Conservation (phyloP, 2,888 invertebrate species). For the Protonemura montana region DNA sequence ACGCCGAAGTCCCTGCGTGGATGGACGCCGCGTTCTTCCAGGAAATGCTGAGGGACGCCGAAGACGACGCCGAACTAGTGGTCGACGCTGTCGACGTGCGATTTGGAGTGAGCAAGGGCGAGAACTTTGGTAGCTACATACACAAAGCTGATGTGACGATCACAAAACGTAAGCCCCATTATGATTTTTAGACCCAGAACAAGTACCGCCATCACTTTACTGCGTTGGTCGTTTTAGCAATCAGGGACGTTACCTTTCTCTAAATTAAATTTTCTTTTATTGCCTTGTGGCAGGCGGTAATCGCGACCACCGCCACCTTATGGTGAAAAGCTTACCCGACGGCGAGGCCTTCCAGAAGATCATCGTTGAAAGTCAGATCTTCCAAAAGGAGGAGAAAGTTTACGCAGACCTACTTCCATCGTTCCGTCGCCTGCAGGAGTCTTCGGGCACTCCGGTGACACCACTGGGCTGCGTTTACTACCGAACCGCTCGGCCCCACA, state of each 20-base stretch:
- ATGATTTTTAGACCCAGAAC: neutral
- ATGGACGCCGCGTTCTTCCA: constrained; percentile 33
- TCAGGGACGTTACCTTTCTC: neutral
- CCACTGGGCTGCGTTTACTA: neutral
- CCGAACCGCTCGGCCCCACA: constrained; percentile 15
- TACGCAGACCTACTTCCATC: constrained; percentile 41
- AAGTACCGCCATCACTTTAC: neutral
- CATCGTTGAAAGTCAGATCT: constrained; percentile 34
- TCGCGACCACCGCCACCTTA: neutral
- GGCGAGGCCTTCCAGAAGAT: constrained; percentile 33
- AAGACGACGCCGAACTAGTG: constrained; percentile 16
- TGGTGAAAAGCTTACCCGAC: constrained; percentile 41
- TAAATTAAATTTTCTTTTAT: neutral
- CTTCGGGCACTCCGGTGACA: neutral
- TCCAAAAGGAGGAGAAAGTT: constrained; percentile 43
- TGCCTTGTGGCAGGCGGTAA: neutral
- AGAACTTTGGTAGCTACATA: constrained; percentile 48
- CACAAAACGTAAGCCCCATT: neutral
- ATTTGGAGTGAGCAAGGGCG: constrained; percentile 43
- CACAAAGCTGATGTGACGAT: constrained; percentile 30
- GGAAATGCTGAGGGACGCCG: constrained; percentile 22
- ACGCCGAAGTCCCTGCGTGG: constrained; percentile 27
- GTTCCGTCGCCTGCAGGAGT: neutral
- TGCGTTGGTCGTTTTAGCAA: neutral
- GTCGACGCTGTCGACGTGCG: constrained; percentile 30